Base-by-base conservation (phyloP, 2,797 vertebrate genomes). In the Podargus strigoides region DNA sequence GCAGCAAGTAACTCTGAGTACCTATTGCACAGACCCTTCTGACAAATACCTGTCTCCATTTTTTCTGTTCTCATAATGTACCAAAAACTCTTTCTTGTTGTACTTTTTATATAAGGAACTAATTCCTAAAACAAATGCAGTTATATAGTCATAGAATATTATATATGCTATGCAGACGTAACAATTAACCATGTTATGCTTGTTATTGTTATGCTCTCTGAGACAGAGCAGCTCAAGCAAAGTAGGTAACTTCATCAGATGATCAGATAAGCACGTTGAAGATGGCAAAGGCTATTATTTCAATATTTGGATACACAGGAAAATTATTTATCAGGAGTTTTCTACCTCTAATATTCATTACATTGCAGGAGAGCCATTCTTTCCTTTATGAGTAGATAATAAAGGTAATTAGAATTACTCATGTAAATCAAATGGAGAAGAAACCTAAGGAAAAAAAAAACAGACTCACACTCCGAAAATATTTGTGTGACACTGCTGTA, bases 331-430 rank as follows among this genome's bases (percentile, higher is more conserved):
- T 60, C 46, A 32, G n/a, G 56, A 80, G n/a, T 80, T 47, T 68
- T 59, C n/a, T 76, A 37, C n/a, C 23, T 53, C 39, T 81, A 66
- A 83, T 4, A 1, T 55, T 39, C 12, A 60, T 41, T 73, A 53
- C 37, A 27, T 75, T 81, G n/a, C 42, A 87, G 44, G 69, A 85
- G 44, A 75, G 15, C 26, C 52, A 76, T 73, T 90, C 19, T 63
- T 81, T 64, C 60, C 63, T 87, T 85, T 86, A 91, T 59, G 55
- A 62, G 37, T 41, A 70, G 55, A 76, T 72, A 92, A 92, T 80
- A 94, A 94, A 94, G 63, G 60, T 80, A 96, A 96, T 90, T 92
- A 37, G 81, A 94, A 90, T 87, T 93, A 94, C 63, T 93, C 72
- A 58, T 46, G 88, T 53, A 93, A 64, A 94, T 82, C 81, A 87